Conservation (phyloP, 2,797 vertebrate genomes). For the Perodicticus potto region DNA sequence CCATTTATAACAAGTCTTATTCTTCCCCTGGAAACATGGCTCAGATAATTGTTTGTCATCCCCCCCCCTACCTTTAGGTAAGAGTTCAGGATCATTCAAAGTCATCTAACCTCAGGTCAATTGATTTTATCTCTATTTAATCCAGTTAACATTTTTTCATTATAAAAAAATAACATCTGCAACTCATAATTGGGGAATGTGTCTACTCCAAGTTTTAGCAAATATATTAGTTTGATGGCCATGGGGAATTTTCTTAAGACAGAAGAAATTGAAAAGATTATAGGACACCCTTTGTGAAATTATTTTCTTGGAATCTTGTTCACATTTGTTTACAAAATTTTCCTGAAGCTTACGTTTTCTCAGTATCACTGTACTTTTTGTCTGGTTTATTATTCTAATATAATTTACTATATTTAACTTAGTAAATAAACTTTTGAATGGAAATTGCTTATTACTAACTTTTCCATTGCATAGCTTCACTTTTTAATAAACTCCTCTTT, state of each 20-base stretch:
- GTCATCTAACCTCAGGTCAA: not conserved
- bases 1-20: not conserved
- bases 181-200: not conserved
- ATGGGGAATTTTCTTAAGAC: not conserved
- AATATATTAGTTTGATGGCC: not conserved
- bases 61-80: not conserved
- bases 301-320: not conserved
- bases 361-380: not conserved
- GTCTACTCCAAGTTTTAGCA: not conserved
- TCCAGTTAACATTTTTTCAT: not conserved
- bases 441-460: not conserved
- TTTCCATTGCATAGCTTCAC: not conserved
- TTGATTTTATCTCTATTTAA: not conserved
- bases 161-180: not conserved
- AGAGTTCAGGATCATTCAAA: not conserved
- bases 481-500: slow-evolving; percentile 9
- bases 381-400: not conserved
- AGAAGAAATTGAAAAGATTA: not conserved
- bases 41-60: not conserved
- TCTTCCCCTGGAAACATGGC: not conserved
- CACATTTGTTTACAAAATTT: not conserved
- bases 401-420: not conserved
- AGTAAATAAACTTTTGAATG: not conserved
- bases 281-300: not conserved
- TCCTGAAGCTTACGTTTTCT: not conserved